A percentile compares a stretch with the other conserved stretches of the same genome.
Conservation (phyloP, 2,888 invertebrate genomes). For the Calliopum simillimum region DNA sequence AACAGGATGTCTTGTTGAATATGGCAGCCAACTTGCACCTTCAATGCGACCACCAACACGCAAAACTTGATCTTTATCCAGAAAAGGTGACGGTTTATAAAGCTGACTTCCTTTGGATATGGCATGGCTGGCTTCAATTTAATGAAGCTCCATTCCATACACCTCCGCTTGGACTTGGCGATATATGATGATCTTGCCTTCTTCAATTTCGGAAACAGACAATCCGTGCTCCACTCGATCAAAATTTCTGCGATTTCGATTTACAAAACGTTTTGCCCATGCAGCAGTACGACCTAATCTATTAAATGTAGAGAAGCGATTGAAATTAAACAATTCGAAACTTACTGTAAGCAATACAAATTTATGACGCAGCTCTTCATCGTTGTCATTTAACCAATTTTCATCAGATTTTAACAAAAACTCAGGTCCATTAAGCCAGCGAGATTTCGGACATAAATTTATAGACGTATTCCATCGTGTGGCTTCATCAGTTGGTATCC, state of each 20-base stretch:
- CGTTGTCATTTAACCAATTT: constrained; percentile 22
- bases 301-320: constrained; percentile 21
- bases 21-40: too few relatives aligned
- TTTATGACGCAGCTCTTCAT: constrained; percentile 32
- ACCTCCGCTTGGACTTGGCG: constrained; percentile 35
- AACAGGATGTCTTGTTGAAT: constrained; percentile 20
- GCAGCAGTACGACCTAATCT: constrained; percentile 30
- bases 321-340: constrained; percentile 15
- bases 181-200: constrained; percentile 15
- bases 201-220: constrained; percentile 17
- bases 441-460: constrained; percentile 32
- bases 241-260: constrained; percentile 14
- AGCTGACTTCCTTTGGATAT: constrained; percentile 6
- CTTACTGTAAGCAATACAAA: constrained; percentile 18
- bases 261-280: constrained; percentile 32
- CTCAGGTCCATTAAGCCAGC: too few relatives aligned
- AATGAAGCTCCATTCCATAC: constrained; percentile 12
- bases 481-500: constrained; percentile 49
- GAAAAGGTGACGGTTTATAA: too few relatives aligned
- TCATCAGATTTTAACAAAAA: too few relatives aligned
- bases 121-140: neutral
- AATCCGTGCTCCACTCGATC: neutral
- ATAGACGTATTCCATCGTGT: constrained; percentile 38
- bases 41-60: constrained; percentile 28
- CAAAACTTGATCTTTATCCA: too few relatives aligned